Conservation (phyloP, 2,888 invertebrate species). For the Lingula anatina region DNA sequence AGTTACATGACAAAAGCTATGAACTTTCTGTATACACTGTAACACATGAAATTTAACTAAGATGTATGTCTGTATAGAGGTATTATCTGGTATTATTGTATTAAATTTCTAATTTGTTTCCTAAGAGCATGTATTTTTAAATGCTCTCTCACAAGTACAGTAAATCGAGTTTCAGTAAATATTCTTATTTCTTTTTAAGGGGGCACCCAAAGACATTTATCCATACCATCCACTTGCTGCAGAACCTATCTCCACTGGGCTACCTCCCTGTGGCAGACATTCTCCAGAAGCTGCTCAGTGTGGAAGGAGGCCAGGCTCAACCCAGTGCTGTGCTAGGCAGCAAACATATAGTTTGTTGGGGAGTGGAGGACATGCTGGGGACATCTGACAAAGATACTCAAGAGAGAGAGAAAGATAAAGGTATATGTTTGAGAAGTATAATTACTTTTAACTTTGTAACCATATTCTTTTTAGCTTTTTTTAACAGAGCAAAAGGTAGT, state of each 20-base stretch:
- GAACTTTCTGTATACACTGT: too few relatives aligned
- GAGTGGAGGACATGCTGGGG: slow-evolving; percentile 39
- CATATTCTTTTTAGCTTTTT: background rate
- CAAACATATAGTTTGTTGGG: slow-evolving; percentile 46
- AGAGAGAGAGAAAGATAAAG: slow-evolving; percentile 27
- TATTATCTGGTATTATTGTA: too few relatives aligned
- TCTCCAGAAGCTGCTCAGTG: slow-evolving; percentile 31
- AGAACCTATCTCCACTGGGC: slow-evolving; percentile 27
- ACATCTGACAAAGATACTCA: slow-evolving; percentile 24
- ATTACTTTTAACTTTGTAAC: background rate
- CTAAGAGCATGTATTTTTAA: too few relatives aligned
- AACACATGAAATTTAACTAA: too few relatives aligned
- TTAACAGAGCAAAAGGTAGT: too few relatives aligned
- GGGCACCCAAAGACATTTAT: slow-evolving; percentile 46
- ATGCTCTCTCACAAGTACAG: too few relatives aligned
- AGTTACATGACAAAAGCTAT: too few relatives aligned
- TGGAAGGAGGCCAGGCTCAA: slow-evolving; percentile 42
- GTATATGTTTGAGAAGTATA: background rate
- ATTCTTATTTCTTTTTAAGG: too few relatives aligned
- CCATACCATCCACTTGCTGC: slow-evolving; percentile 40
- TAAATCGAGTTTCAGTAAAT: too few relatives aligned
- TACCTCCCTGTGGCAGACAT: slow-evolving; percentile 35
- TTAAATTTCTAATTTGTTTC: too few relatives aligned
- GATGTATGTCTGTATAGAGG: too few relatives aligned
- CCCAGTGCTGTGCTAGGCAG: slow-evolving; percentile 30